Conservation (phyloP, 2,888 invertebrate genomes). For the Strigamia maritima region DNA sequence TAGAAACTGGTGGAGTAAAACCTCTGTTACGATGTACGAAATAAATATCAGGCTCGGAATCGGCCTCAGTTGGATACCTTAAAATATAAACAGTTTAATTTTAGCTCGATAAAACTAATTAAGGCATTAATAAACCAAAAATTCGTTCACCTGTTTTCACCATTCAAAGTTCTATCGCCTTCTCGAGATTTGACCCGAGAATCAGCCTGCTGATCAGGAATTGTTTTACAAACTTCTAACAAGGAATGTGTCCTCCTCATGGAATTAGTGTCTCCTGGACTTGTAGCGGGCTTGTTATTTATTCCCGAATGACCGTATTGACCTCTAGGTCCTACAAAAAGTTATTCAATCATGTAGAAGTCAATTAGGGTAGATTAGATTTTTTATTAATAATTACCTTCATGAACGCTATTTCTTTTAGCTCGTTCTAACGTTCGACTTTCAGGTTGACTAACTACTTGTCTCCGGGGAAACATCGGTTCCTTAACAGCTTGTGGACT, state of each 20-base stretch:
- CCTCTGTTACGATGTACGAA: slow-evolving; percentile 25
- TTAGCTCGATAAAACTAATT: not conserved
- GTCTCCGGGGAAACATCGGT: slow-evolving; percentile 42
- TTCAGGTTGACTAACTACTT: slow-evolving; percentile 42
- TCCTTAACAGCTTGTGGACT: slow-evolving; percentile 39
- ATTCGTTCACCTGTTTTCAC: slow-evolving; percentile 15
- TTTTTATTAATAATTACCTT: slow-evolving; percentile 40
- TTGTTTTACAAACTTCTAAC: slow-evolving; percentile 39
- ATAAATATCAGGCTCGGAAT: slow-evolving; percentile 35
- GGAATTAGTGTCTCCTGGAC: slow-evolving; percentile 38
- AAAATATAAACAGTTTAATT: not conserved
- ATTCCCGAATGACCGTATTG: slow-evolving; percentile 12
- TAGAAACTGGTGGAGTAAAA: not conserved
- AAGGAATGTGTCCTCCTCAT: slow-evolving; percentile 43
- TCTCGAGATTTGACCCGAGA: not conserved
- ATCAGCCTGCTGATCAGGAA: not conserved
- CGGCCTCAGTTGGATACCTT: slow-evolving; percentile 8
- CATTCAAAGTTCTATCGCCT: not conserved
- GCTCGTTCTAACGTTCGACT: slow-evolving; percentile 41
- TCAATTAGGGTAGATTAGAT: not conserved
- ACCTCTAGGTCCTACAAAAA: not conserved
- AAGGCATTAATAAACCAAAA: not conserved
- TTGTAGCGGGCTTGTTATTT: not conserved
- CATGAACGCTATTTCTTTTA: slow-evolving; percentile 42
- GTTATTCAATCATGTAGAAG: not conserved